These are phyloP conservation scores for Mus minutoides DNA, from an alignment of 2,797 vertebrate species.

Conservation along the genomic window DNA sequence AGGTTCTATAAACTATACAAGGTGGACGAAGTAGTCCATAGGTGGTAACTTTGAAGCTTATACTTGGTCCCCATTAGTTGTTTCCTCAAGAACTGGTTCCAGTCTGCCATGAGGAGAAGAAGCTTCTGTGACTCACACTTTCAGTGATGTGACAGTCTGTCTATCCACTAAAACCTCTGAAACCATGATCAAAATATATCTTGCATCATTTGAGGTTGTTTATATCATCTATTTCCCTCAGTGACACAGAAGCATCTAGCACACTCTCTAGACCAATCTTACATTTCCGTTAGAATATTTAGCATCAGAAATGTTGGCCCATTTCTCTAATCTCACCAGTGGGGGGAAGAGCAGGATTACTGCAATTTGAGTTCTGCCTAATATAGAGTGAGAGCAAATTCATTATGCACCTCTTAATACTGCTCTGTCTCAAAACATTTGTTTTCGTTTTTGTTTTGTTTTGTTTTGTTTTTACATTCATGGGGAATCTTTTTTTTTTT, in stretches of 20 bases:
- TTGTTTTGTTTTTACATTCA: not conserved
- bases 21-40: not conserved
- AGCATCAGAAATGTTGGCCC: not conserved
- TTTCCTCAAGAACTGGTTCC: not conserved
- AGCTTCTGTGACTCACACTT: not conserved
- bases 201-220: not conserved
- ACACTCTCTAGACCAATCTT: not conserved
- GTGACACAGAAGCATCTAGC: not conserved
- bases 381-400: not conserved
- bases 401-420: not conserved
- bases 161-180: too few species aligned
- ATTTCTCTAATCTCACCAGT: not conserved
- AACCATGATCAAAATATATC: not conserved
- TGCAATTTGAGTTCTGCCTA: not conserved
- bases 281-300: not conserved
- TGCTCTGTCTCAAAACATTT: not conserved
- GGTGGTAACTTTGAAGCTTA: not conserved
- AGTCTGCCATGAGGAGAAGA: not conserved
- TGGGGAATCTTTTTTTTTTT: not conserved
- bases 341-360: not conserved
- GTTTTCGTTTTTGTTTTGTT: too few species aligned
- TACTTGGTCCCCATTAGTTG: not conserved
- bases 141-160: not conserved
- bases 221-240: not conserved
- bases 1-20: not conserved